These are phyloP conservation scores for Cranoglanis bouderius DNA, from an alignment of 2,113 vertebrate genomes.

Conservation along the genomic window DNA sequence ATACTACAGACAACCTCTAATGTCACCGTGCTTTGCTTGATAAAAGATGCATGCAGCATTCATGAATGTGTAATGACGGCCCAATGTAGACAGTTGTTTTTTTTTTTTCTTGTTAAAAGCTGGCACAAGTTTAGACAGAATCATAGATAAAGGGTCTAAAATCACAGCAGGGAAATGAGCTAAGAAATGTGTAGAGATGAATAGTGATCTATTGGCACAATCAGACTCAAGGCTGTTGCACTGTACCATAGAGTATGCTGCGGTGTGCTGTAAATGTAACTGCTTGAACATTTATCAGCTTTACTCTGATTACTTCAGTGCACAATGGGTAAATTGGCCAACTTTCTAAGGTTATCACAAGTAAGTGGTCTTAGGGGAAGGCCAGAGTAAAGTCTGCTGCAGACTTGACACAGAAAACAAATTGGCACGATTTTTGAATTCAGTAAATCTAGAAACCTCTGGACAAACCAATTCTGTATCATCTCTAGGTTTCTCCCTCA, in stretches of 20 bases:
- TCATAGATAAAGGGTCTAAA: not conserved
- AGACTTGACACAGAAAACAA: slow-evolving; percentile 2
- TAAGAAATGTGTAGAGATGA: not conserved
- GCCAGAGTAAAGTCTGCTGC: not conserved
- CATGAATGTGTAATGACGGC: not conserved
- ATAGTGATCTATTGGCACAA: not conserved
- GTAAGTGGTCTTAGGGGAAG: slow-evolving; percentile 23
- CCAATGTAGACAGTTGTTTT: not conserved
- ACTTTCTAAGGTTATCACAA: not conserved
- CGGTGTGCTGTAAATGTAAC: not conserved
- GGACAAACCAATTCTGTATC: not conserved
- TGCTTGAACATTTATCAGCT: not conserved
- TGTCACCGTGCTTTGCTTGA: not conserved
- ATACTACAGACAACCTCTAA: not conserved
- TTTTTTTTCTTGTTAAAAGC: not conserved
- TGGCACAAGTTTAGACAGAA: not conserved
- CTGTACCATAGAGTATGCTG: not conserved
- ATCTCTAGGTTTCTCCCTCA: not conserved
- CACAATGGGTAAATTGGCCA: slow-evolving; percentile 14
- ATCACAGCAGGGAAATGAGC: not conserved
- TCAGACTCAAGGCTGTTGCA: not conserved
- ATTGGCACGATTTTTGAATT: not conserved
- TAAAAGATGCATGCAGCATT: not conserved
- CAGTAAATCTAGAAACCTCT: not conserved
- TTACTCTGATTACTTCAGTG: not conserved